A percentile compares a stretch with the other conserved stretches of the same genome.
These are phyloP conservation scores for Anodontia alba DNA, from an alignment of 2,888 invertebrate species.

Conservation along the genomic window DNA sequence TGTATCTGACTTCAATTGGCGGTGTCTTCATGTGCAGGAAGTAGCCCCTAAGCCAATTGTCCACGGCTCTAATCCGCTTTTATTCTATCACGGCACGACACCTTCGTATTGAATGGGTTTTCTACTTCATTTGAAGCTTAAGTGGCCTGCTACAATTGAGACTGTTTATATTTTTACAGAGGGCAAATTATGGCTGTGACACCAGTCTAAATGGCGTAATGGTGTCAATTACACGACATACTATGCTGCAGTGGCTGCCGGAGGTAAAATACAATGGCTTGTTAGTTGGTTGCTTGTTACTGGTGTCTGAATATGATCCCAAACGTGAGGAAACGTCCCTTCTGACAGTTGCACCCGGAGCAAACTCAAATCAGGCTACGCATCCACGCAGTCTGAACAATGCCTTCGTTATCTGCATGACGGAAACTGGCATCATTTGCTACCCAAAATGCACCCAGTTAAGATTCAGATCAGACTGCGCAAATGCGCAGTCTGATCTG, in stretches of 20 bases:
- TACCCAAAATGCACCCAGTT: too few species aligned
- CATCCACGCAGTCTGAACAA: too few species aligned
- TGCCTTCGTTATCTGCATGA: too few species aligned
- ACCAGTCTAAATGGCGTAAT: slow-evolving; percentile 39
- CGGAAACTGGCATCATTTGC: too few species aligned
- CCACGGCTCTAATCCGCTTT: slow-evolving; percentile 8
- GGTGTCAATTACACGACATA: slow-evolving; percentile 15
- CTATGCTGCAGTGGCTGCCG: background rate
- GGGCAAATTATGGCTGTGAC: slow-evolving; percentile 44
- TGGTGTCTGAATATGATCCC: background rate
- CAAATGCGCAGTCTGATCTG: too few species aligned
- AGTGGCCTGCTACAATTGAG: slow-evolving; percentile 12
- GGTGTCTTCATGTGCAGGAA: slow-evolving; percentile 9
- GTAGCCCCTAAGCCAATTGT: slow-evolving; percentile 19
- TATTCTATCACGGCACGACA: slow-evolving; percentile 6
- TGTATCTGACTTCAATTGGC: slow-evolving; percentile 20
- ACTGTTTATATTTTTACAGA: slow-evolving; percentile 31
- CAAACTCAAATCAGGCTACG: too few species aligned
- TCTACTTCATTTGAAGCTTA: slow-evolving; percentile 19
- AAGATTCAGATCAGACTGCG: too few species aligned
- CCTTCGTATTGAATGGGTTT: background rate
- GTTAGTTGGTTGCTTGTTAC: background rate
- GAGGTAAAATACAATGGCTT: slow-evolving; percentile 10
- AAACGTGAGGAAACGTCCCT: too few species aligned
- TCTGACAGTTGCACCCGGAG: too few species aligned